These are phyloP conservation scores for Syngnathoides biaculeatus DNA, from an alignment of 2,113 vertebrate genomes.

Conservation along the genomic window DNA sequence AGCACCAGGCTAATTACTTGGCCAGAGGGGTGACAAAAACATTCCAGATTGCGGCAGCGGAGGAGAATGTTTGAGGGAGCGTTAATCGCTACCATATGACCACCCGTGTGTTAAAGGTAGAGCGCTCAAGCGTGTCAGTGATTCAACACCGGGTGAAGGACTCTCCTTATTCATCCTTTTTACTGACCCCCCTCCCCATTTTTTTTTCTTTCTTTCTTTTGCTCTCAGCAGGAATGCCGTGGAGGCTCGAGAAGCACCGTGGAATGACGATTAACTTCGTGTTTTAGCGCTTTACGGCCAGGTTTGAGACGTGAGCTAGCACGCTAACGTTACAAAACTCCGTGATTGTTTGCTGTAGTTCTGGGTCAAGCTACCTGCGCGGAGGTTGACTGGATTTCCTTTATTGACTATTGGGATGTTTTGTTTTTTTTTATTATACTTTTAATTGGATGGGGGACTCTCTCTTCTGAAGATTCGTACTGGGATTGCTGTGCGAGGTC, in stretches of 20 bases:
- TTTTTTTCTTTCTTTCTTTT: slow-evolving; percentile 15
- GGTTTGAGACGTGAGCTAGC: slow-evolving; percentile 1
- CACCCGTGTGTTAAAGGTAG: slow-evolving; percentile 73
- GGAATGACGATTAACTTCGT: slow-evolving; percentile 67
- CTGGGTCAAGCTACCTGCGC: background rate
- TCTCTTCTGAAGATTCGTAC: background rate
- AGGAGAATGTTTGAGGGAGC: slow-evolving; percentile 64
- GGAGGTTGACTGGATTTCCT: background rate
- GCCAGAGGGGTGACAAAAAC: slow-evolving; percentile 67
- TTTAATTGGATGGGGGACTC: no score
- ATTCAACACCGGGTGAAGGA: slow-evolving; percentile 62
- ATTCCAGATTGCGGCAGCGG: slow-evolving; percentile 54
- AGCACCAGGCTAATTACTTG: slow-evolving; percentile 62
- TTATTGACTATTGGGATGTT: background rate
- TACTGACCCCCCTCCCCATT: background rate
- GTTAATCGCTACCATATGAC: slow-evolving; percentile 75
- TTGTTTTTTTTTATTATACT: no score
- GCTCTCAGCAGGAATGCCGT: slow-evolving; percentile 58
- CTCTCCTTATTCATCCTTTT: slow-evolving; percentile 41
- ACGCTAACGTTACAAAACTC: background rate
- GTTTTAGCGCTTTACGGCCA: slow-evolving; percentile 53
- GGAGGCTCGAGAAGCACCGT: slow-evolving; percentile 58
- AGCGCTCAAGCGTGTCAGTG: slow-evolving; percentile 70
- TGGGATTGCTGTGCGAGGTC: background rate
- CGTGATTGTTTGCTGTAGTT: background rate